These are phyloP conservation scores for Xiphophorus maculatus DNA, from an alignment of 2,113 vertebrate species.

Conservation along the genomic window DNA sequence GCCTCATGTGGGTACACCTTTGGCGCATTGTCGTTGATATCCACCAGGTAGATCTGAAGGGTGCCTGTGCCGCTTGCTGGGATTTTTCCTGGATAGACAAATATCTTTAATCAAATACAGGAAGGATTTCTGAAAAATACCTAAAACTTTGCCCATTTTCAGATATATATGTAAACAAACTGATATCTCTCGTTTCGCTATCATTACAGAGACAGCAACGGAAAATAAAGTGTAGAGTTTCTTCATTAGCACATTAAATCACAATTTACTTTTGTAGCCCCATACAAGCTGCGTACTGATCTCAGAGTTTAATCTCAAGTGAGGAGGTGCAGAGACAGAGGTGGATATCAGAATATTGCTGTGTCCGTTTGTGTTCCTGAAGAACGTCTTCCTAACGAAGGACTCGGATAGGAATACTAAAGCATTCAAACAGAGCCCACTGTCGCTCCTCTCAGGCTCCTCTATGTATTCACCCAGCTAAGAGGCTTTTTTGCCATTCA, in stretches of 20 bases:
- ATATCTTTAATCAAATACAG: slow-evolving; percentile 18
- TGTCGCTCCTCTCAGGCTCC: slow-evolving; percentile 71
- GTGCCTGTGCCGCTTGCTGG: slow-evolving; percentile 94
- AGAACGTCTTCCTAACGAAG: slow-evolving; percentile 73
- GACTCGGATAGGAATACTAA: slow-evolving; percentile 76
- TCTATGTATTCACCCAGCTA: slow-evolving; percentile 78
- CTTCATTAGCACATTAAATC: slow-evolving; percentile 38
- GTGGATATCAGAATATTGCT: slow-evolving; percentile 59
- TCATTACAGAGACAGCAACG: slow-evolving; percentile 25
- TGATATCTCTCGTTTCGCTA: slow-evolving; percentile 24
- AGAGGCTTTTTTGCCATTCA: slow-evolving; percentile 79
- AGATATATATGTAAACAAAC: slow-evolving; percentile 20
- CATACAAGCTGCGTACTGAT: slow-evolving; percentile 66
- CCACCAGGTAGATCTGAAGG: slow-evolving; percentile 91
- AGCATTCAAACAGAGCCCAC: slow-evolving; percentile 75
- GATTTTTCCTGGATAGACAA: slow-evolving; percentile 82
- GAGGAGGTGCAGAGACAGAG: slow-evolving; percentile 52
- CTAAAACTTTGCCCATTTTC: slow-evolving; percentile 20
- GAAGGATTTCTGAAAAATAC: slow-evolving; percentile 30
- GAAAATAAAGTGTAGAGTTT: slow-evolving; percentile 38
- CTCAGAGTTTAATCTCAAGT: slow-evolving; percentile 59
- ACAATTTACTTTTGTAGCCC: slow-evolving; percentile 44
- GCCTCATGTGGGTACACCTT: slow-evolving; percentile 91
- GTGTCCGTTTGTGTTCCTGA: slow-evolving; percentile 28
- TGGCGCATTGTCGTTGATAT: slow-evolving; percentile 97